Base-by-base conservation (phyloP, 1,140 invertebrate species). In the Drosophila quadrilineata region DNA sequence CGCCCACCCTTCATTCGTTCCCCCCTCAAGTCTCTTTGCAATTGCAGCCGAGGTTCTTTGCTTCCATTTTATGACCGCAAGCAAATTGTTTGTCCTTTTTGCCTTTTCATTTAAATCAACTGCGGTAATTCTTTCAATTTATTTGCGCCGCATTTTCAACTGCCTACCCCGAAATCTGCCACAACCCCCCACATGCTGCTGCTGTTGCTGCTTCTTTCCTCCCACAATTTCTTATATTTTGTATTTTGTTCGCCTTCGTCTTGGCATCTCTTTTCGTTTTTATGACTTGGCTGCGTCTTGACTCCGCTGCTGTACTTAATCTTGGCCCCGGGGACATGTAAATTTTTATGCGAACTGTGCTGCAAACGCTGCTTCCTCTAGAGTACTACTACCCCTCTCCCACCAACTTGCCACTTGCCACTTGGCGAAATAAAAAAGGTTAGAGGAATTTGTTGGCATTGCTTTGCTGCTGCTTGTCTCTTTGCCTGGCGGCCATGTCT, bases 251-350 rank as follows among this genome's bases (percentile, higher is more conserved):
- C n/a, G 35, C 28, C 46, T 19, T 12, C 10, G n/a, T n/a, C 4
- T 22, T 28, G 14, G 14, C 29, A 24, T 56, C 17, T 6, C 50
- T 53, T 53, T 62, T 45, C n/a, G n/a, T n/a, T 58, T 67, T 67
- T 67, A 67, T 67, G 64, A 64, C 64, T 57, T 64, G n/a, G 43
- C 52, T 49, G 43, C 63, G 54, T 66, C 63, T 60, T 66, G 46
- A 36, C 48, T 60, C 38, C n/a, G 70, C 53, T 74, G 69, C 64
- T 71, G 76, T 86, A 80, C 75, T 88, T 88, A 88, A 88, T 88
- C 85, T 88, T 77, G 69, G 73, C 85, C 85, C 85, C 75, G 65
- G 85, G 85, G 85, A 88, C 85, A 88, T 88, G 85, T 86, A 88
- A 88, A 88, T 88, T 88, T 88, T 86, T 86, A 85, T 86, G 80